Evolutionary conservation across 2,113 vertebrate genomes (phyloP).

Genomic region (Oncorhynchus nerka): DNA sequence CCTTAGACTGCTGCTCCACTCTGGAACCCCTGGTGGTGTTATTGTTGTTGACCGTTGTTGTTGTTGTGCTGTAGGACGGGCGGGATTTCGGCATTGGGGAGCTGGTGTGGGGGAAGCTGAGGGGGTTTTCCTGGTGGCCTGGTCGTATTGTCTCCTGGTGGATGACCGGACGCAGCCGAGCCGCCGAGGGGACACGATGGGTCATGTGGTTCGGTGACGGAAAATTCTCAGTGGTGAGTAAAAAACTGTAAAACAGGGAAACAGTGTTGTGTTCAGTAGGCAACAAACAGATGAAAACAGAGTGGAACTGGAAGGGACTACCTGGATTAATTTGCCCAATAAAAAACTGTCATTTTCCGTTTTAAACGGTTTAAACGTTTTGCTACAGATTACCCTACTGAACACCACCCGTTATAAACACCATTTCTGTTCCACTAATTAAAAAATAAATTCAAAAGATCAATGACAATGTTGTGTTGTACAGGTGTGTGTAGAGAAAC

Average conservation of each 20-base stretch:
- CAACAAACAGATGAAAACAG: too few species aligned
- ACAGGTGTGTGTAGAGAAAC: constrained; percentile 96
- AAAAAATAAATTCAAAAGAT: background rate
- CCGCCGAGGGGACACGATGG: constrained; percentile 95
- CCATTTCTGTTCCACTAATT: background rate
- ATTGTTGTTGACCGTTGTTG: constrained; percentile 10
- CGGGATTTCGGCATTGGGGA: constrained; percentile 94
- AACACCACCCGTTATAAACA: background rate
- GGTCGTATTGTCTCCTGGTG: constrained; percentile 96
- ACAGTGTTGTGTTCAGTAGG: too few species aligned
- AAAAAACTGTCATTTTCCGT: too few species aligned
- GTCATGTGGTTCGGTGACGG: constrained; percentile 98
- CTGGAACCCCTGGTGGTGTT: background rate
- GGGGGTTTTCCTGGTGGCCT: constrained; percentile 98
- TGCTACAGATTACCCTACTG: too few species aligned
- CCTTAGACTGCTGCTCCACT: background rate
- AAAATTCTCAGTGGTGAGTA: constrained; percentile 93
- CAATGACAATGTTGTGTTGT: background rate
- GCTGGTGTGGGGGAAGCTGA: constrained; percentile 96
- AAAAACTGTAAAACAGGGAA: background rate
- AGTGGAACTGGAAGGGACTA: too few species aligned
- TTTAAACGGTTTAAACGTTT: too few species aligned
- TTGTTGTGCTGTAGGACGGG: constrained; percentile 77
- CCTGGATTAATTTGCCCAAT: too few species aligned
- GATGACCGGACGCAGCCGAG: constrained; percentile 92